Base-by-base conservation (phyloP, 92 coral and sea anemone species). In the Muricea muricata region DNA sequence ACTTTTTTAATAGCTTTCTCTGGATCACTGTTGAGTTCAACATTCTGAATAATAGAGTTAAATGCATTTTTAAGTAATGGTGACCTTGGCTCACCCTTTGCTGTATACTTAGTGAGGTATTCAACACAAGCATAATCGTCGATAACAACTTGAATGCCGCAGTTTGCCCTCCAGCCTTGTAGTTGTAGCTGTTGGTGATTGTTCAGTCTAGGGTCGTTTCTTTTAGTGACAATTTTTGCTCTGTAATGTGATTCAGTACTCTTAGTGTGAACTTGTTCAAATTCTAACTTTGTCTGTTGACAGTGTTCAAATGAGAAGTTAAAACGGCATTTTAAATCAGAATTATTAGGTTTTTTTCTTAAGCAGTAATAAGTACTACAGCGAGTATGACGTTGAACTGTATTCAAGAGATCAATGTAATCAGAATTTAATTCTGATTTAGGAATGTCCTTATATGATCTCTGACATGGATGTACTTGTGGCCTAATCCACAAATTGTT, bases 161-260 rank as follows among this genome's bases (percentile, higher is more conserved):
- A 87, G 65, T 87, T 87, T 32, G 90, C 90, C 75, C 90, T 41
- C 90, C 87, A 87, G 41, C 79, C 85, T 83, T 88, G 91, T n/a
- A 48, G 60, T 20, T 84, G 89, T 63, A 84, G 73, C 48, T 72
- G 89, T 32, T 84, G 89, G 63, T 84, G 84, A 55, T 76, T 89
- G 89, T 89, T 89, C 28, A 89, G 35, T 55, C 91, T 84, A 23
- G 87, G 56, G 81, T 87, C 88, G 66, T 82, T 87, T 82, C 66
- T 60, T 33, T 75, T 69, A 42, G 91, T 77, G 25, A 78, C 54
- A 76, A 88, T 84, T 46, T 83, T 88, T 65, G 88, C 88, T 71
- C 86, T 75, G 33, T 89, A 84, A 55, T 89, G 92, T 61, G 56
- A 41, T 54, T 89, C 55, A 54, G 82, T 23, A 72, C 73, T 47